phyloP scores from a whole-genome alignment of 2,113 vertebrate species.

The Macroglossus sobrinus region DNA sequence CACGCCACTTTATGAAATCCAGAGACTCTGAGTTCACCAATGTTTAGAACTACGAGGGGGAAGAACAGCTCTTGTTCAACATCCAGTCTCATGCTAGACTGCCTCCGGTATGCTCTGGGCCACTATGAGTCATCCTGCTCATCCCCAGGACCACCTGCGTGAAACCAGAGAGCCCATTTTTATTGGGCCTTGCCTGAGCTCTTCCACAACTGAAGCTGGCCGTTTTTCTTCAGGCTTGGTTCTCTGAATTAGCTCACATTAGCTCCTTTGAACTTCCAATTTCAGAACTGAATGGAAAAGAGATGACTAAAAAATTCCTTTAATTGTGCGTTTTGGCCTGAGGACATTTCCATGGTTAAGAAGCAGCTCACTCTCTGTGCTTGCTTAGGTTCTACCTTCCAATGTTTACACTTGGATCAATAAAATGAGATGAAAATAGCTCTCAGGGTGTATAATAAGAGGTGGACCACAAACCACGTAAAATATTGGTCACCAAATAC shows the following conservation, averaged over 20 bases:
- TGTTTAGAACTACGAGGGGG: not conserved
- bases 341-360: not conserved
- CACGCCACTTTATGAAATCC: not conserved
- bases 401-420: not conserved
- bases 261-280: not conserved
- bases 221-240: not conserved
- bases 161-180: not conserved
- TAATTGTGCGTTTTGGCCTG: not conserved
- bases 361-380: not conserved
- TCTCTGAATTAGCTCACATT: not conserved
- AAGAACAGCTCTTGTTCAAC: not conserved
- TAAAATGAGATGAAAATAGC: not conserved
- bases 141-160: accelerated
- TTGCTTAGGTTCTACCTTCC: not conserved
- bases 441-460: not conserved
- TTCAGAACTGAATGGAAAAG: not conserved
- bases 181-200: not conserved
- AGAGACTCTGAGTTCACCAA: not conserved
- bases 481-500: not conserved
- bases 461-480: not conserved
- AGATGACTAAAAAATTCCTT: not conserved
- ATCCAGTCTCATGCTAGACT: not conserved
- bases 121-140: too few species aligned
- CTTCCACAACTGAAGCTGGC: accelerated
- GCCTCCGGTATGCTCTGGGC: not conserved